Evolutionary conservation across 2,113 vertebrate genomes (phyloP).

Genomic region (Neolamprologus hecqui): DNA sequence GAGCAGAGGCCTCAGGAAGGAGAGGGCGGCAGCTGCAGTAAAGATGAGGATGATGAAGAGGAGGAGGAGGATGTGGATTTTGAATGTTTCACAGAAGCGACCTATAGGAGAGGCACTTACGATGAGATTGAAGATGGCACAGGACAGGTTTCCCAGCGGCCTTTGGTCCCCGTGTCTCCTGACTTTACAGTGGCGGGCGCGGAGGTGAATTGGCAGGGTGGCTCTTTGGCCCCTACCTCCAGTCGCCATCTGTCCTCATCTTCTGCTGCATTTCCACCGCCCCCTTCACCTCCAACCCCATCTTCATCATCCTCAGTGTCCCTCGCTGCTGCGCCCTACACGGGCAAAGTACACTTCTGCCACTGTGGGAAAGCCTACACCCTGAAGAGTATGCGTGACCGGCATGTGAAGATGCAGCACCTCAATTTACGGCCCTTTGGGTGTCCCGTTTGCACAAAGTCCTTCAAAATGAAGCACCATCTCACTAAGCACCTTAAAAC

Average conservation of each 20-base stretch:
- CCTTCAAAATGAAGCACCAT: constrained; percentile 81
- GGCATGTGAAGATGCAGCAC: constrained; percentile 80
- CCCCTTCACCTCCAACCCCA: constrained; percentile 50
- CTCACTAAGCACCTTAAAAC: constrained; percentile 79
- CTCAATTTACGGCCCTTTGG: constrained; percentile 75
- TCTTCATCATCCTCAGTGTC: constrained; percentile 68
- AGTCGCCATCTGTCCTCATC: constrained; percentile 39
- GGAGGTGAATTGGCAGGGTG: constrained; percentile 50
- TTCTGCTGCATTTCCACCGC: constrained; percentile 35
- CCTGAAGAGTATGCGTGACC: constrained; percentile 77
- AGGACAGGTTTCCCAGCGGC: constrained; percentile 71
- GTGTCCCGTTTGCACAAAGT: constrained; percentile 75
- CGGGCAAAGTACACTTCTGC: constrained; percentile 74
- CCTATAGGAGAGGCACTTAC: constrained; percentile 57
- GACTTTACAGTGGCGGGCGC: constrained; percentile 51
- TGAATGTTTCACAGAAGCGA: constrained; percentile 41
- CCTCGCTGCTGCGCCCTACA: constrained; percentile 53
- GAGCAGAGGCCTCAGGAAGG: constrained; percentile 29
- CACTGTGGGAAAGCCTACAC: constrained; percentile 79
- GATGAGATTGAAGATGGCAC: constrained; percentile 73
- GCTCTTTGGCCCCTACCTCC: constrained; percentile 23
- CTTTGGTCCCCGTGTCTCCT: constrained; percentile 59
- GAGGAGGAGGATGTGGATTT: constrained; percentile 57
- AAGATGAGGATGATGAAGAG: constrained; percentile 41
- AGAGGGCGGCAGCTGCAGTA: constrained; percentile 1